phyloP scores from a whole-genome alignment of 2,797 vertebrate species.

The Macropodus opercularis region DNA sequence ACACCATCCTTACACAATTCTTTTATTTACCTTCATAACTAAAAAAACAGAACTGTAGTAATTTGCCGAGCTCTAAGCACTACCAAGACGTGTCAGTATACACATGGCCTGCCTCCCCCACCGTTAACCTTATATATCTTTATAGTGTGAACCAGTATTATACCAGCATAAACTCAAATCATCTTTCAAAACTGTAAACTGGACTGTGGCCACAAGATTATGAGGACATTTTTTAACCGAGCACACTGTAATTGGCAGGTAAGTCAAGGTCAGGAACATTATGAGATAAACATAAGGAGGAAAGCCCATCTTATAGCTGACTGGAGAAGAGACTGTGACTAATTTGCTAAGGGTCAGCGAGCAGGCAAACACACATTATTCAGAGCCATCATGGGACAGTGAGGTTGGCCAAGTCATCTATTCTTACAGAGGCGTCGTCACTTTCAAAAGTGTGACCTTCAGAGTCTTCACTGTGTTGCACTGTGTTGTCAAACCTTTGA shows the following conservation, averaged over 20 bases:
- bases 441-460: slow-evolving; percentile 69
- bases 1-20: slow-evolving; percentile 20
- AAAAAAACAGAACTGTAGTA: slow-evolving; percentile 10
- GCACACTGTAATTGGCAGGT: slow-evolving; percentile 59
- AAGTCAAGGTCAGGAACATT: slow-evolving; percentile 73
- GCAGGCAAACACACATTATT: slow-evolving; percentile 82
- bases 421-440: slow-evolving; percentile 60
- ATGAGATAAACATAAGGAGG: slow-evolving; percentile 77
- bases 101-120: slow-evolving; percentile 16
- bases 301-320: slow-evolving; percentile 67
- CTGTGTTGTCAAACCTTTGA: slow-evolving; percentile 32
- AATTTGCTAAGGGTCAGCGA: slow-evolving; percentile 79
- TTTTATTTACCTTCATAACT: slow-evolving; percentile 11
- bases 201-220: slow-evolving; percentile 48
- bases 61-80: slow-evolving; percentile 1
- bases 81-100: not conserved
- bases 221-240: slow-evolving; percentile 56
- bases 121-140: slow-evolving; percentile 7
- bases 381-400: slow-evolving; percentile 73
- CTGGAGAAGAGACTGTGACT: slow-evolving; percentile 74
- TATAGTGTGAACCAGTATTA: not conserved
- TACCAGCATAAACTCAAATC: slow-evolving; percentile 34
- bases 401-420: slow-evolving; percentile 70
- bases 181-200: slow-evolving; percentile 35
- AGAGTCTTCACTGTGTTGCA: slow-evolving; percentile 47